Conservation (phyloP, 1,140 invertebrate genomes). For the Melipona quadrifasciata region DNA sequence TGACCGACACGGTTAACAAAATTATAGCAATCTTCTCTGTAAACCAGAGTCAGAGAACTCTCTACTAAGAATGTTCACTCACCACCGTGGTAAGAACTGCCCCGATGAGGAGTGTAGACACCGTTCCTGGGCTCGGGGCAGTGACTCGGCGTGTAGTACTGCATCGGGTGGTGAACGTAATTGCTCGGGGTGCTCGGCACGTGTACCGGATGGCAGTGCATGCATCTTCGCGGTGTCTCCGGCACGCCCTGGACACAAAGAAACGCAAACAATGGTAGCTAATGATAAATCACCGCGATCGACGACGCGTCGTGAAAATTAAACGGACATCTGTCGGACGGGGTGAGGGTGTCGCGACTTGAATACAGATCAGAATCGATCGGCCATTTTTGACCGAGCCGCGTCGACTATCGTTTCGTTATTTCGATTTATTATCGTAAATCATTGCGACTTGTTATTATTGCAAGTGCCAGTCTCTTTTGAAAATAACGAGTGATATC, state of each 20-base stretch:
- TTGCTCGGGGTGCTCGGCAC: conserved; percentile 71
- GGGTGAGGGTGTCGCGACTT: not conserved
- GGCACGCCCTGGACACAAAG: conserved; percentile 60
- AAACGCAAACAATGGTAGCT: not conserved
- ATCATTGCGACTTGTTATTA: too few relatives aligned
- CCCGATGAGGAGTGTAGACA: conserved; percentile 73
- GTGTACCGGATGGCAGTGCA: conserved; percentile 77
- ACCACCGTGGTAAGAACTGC: conserved; percentile 78
- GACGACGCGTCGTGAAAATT: conserved; percentile 16
- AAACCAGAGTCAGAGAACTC: not conserved
- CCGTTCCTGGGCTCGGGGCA: conserved; percentile 72
- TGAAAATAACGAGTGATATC: too few relatives aligned
- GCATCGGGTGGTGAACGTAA: conserved; percentile 74
- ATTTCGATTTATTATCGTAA: too few relatives aligned
- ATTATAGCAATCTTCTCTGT: not conserved
- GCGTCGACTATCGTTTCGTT: too few relatives aligned
- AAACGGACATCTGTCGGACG: conserved; percentile 3
- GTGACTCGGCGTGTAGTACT: conserved; percentile 78
- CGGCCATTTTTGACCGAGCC: not conserved
- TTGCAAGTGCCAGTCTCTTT: too few relatives aligned
- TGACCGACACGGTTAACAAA: too few relatives aligned
- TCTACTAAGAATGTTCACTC: conserved; percentile 38
- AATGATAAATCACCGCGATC: not conserved
- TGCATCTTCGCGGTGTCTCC: conserved; percentile 77
- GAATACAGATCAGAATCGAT: conserved; percentile 43